Evolutionary conservation across 2,888 invertebrate genomes (phyloP).

Genomic region (Lasioglossum malachurum): DNA sequence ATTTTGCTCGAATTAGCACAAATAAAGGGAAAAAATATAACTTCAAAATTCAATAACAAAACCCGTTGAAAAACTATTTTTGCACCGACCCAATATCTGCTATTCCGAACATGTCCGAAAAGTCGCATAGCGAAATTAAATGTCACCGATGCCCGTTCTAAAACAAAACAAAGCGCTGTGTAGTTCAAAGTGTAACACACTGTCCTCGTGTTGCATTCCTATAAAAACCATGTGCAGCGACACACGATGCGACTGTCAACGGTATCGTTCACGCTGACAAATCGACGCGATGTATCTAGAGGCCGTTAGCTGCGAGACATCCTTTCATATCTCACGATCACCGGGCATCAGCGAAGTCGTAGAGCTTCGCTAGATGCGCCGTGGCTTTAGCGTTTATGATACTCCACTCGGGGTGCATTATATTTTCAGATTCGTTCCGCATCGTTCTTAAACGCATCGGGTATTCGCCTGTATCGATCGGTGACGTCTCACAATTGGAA

Average conservation of each 20-base stretch:
- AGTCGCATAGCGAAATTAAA: too few relatives aligned
- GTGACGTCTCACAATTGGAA: too few relatives aligned
- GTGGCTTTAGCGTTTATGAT: neutral
- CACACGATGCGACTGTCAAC: neutral
- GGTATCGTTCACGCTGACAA: neutral
- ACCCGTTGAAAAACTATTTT: too few relatives aligned
- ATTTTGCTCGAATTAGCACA: too few relatives aligned
- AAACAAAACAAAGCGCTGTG: neutral
- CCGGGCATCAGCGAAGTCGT: constrained; percentile 4
- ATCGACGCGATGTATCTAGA: constrained; percentile 12
- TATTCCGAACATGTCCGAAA: too few relatives aligned
- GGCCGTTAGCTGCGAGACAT: neutral
- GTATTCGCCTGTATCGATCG: neutral
- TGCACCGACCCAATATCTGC: too few relatives aligned
- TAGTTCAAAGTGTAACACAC: neutral
- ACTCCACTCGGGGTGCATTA: neutral
- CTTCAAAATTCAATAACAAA: too few relatives aligned
- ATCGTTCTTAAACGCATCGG: neutral
- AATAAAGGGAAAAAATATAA: too few relatives aligned
- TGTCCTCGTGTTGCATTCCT: neutral
- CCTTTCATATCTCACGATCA: neutral
- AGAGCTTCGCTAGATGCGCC: neutral
- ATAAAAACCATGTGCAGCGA: neutral
- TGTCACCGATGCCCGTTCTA: neutral
- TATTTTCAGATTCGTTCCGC: neutral